Evolutionary conservation across 2,888 invertebrate genomes (phyloP), one percentile per base, ranked within the genome.

Genomic region (Diabrotica balteata): DNA sequence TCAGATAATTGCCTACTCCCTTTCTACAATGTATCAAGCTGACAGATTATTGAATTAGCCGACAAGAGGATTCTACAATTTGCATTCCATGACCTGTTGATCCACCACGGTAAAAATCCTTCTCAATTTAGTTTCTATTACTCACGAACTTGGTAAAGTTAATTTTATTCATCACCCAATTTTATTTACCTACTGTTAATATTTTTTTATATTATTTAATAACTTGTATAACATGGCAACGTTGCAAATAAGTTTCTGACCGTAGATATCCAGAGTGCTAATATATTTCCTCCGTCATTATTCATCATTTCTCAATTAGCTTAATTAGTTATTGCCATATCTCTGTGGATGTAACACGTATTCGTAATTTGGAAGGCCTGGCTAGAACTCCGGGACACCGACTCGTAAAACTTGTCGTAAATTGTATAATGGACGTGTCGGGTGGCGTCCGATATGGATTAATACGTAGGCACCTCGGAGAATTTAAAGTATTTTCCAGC

Each of bases 271-370:
- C 17, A 57, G 44, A 44, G 43, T 4, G n/a, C 80, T 82, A 82
- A 82, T 82, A 58, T 64, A 64, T 64, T 82, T 81, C 80, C 83
- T 81, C 75, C 82, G 83, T 83, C 82, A 84, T 84, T 84, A 83
- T 80, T 83, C 83, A 84, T 84, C 83, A 83, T 84, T 84, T 80
- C 82, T 82, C 83, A 83, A 84, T 84, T 84, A 84, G 81, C 78
- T 79, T 81, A 82, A 84, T 84, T 83, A 83, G 82, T 78, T 70
- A 70, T 73, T 70, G 76, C 76, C 76, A 74, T 72, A 74, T 76
- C 76, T 73, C 74, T 71, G 66, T 61, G 75, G 73, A 69, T 72
- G 68, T 71, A 70, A 74, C 76, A 75, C 73, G 73, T 73, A 71
- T 71, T 67, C 68, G 73, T 73, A 72, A 72, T 72, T 71, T 68